Percentiles rank a stretch among this genome's conserved stretches.
phyloP scores from a whole-genome alignment of 2,113 vertebrate species.

The Glareola pratincola region DNA sequence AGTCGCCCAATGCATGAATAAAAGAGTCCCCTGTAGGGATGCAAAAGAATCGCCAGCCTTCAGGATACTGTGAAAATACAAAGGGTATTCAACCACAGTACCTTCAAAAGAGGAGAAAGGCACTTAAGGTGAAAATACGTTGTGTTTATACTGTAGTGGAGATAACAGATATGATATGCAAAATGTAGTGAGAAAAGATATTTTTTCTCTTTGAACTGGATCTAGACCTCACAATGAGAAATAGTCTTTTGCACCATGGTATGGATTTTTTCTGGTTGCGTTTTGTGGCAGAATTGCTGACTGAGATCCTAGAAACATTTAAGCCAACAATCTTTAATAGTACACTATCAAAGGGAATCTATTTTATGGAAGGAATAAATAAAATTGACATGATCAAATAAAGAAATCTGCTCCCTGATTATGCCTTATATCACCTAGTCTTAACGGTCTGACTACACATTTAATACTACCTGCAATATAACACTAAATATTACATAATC shows the following conservation, averaged over 20 bases:
- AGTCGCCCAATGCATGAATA: not conserved
- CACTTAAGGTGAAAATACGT: not conserved
- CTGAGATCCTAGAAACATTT: not conserved
- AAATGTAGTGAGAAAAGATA: not conserved
- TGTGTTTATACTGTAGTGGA: not conserved
- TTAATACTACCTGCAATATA: not conserved
- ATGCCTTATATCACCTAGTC: not conserved
- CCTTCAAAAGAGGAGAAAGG: not conserved
- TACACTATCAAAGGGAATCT: not conserved
- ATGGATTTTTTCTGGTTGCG: not conserved
- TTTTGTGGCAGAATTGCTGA: not conserved
- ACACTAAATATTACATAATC: not conserved
- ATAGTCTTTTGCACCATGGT: not conserved
- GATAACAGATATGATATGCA: not conserved
- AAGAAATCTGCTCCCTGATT: not conserved
- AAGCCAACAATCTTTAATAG: not conserved
- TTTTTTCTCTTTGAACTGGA: not conserved
- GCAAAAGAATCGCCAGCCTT: not conserved
- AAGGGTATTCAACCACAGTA: not conserved
- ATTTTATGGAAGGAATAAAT: not conserved
- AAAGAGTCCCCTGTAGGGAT: not conserved
- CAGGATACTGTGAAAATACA: slow-evolving; percentile 12
- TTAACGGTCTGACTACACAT: not conserved
- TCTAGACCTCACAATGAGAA: not conserved
- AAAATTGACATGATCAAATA: not conserved